Percentiles rank a stretch among this genome's conserved stretches.
Conservation (phyloP, 1,140 invertebrate species). For the Heliconius himera region DNA sequence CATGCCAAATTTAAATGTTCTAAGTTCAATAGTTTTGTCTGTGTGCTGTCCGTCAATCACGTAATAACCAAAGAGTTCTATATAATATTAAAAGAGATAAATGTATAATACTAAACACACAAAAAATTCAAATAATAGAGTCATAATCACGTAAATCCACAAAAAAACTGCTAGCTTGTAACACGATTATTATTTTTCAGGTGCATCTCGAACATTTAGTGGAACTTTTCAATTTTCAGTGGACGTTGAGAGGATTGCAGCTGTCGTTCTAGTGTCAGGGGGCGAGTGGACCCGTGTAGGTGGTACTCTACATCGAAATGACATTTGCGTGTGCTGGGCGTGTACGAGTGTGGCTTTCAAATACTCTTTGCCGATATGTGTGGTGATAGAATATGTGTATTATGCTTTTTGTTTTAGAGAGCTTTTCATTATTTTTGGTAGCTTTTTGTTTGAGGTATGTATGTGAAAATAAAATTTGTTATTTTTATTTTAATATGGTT, state of each 20-base stretch:
- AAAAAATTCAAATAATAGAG: background rate
- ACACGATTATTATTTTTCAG: slow-evolving; percentile 1
- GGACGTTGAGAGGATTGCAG: slow-evolving; percentile 12
- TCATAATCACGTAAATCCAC: background rate
- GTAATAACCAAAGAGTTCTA: no score
- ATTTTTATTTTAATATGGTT: no score
- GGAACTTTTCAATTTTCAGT: slow-evolving; percentile 9
- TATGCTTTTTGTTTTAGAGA: slow-evolving; percentile 1
- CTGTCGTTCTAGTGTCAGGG: slow-evolving; percentile 5
- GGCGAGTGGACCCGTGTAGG: slow-evolving; percentile 1
- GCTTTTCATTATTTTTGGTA: background rate
- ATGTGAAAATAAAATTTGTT: background rate
- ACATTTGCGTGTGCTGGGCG: slow-evolving; percentile 6
- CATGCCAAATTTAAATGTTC: no score
- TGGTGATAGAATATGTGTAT: background rate
- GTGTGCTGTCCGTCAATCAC: no score
- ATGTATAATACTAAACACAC: no score
- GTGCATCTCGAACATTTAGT: slow-evolving; percentile 6
- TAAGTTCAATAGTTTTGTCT: no score
- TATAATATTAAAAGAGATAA: no score
- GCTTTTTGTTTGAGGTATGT: background rate
- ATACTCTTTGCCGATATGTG: background rate
- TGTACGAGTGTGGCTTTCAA: background rate
- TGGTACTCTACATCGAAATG: background rate
- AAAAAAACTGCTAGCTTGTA: background rate